These are phyloP conservation scores for Periophthalmus modestus DNA, from an alignment of 2,113 vertebrate species.

Conservation along the genomic window DNA sequence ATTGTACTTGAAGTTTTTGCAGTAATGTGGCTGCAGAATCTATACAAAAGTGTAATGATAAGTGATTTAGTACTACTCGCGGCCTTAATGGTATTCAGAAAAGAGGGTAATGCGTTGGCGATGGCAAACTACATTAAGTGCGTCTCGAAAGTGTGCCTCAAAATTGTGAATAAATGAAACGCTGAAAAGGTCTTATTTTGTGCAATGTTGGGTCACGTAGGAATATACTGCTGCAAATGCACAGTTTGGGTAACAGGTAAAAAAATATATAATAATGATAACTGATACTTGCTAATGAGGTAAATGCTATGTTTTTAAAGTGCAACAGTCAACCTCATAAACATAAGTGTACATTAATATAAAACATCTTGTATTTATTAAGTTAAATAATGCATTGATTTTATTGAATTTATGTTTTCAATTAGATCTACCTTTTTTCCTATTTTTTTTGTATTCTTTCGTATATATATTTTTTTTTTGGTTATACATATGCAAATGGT, in stretches of 20 bases:
- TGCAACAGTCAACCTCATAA: too few relatives aligned
- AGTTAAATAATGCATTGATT: too few relatives aligned
- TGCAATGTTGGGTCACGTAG: neutral
- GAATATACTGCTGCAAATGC: neutral
- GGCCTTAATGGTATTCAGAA: neutral
- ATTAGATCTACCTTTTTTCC: too few relatives aligned
- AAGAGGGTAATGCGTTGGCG: slow-evolving; percentile 1
- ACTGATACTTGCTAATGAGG: too few relatives aligned
- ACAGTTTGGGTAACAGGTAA: neutral
- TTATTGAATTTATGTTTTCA: too few relatives aligned
- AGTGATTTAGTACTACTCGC: slow-evolving; percentile 1
- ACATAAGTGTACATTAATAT: too few relatives aligned
- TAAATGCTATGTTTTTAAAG: too few relatives aligned
- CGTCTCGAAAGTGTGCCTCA: neutral
- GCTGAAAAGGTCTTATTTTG: neutral
- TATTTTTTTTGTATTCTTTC: too few relatives aligned
- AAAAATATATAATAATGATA: too few relatives aligned
- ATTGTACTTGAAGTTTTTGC: neutral
- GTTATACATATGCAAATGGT: too few relatives aligned
- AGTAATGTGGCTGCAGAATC: neutral
- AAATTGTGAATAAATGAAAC: neutral
- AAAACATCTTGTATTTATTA: too few relatives aligned
- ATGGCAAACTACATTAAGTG: neutral
- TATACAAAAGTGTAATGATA: neutral
- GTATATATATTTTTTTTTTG: too few relatives aligned